phyloP scores from a whole-genome alignment of 2,888 invertebrate genomes.

The Himalopsyche kuldschensis region DNA sequence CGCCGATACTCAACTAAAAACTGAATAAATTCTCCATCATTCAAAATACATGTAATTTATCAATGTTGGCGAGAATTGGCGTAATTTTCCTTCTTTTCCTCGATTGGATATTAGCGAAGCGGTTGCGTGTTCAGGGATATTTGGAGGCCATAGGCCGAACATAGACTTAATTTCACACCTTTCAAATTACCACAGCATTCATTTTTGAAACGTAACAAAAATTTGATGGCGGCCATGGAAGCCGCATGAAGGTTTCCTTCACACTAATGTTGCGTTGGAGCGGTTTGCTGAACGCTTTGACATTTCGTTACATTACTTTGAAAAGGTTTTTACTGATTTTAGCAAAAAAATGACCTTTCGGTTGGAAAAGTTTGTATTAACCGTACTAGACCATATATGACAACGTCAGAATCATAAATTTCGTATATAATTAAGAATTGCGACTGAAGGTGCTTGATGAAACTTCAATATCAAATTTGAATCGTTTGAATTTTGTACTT shows the following conservation, averaged over 20 bases:
- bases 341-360: too few relatives aligned
- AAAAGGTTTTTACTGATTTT: too few relatives aligned
- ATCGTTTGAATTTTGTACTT: too few relatives aligned
- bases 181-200: neutral
- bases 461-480: too few relatives aligned
- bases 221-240: neutral
- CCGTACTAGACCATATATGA: too few relatives aligned
- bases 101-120: neutral
- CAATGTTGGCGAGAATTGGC: neutral
- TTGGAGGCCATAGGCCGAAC: neutral
- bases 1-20: neutral
- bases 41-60: neutral
- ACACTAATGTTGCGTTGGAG: neutral
- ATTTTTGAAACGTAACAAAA: neutral
- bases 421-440: too few relatives aligned
- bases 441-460: too few relatives aligned
- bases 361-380: too few relatives aligned
- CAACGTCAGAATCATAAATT: too few relatives aligned
- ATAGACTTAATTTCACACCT: slow-evolving; percentile 19
- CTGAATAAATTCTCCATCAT: neutral
- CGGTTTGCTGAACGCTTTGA: neutral
- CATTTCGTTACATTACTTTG: neutral
- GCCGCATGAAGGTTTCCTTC: neutral
- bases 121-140: slow-evolving; percentile 9
- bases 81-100: neutral